Evolutionary conservation across 2,797 vertebrate species (phyloP), one percentile per base, ranked within the genome.

Genomic region (Pelochelys cantorii): DNA sequence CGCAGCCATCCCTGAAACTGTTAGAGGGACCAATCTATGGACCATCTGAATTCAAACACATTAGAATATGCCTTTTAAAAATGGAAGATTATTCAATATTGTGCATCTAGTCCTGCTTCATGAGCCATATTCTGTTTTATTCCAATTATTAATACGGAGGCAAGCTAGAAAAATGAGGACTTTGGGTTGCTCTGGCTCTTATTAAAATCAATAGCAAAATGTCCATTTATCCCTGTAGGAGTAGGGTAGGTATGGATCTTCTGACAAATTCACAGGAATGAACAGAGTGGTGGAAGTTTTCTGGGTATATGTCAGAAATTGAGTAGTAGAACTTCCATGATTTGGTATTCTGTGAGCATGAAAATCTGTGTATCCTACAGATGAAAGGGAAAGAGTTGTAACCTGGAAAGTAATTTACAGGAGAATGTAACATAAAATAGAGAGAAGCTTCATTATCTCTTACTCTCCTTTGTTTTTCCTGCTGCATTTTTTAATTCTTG

Each of bases 131-230:
- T 11, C 27, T 91, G 7, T 62, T 85, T 57, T 81, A 11, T 25
- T 87, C 7, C n/a, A 84, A 57, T 68, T 82, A 0, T 0, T 31
- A 87, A 83, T 18, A 53, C 0, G 0, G 91, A 55, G 52, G 15
- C 27, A 60, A 81, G 10, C 27, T 6, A 14, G 53, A 71, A 89
- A 89, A 92, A 27, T 17, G 7, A 55, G 62, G 92, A 42, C 2
- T 87, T 52, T 79, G 57, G 18, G 25, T 62, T 3, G 3, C 11
- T n/a, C n/a, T 34, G n/a, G 62, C 17, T 80, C n/a, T 75, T 89
- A 53, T 18, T 84, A 57, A 84, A 92, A 59, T 59, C 2, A 0
- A 54, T 57, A 93, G 29, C 7, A 91, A 68, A 91, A 83, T 11
- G 84, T 31, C 17, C 55, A 11, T 55, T 92, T n/a, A 31, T 3